Evolutionary conservation across 2,797 vertebrate genomes (phyloP), one percentile per base, ranked within the genome.

Genomic region (Pyrrhura leucotis): DNA sequence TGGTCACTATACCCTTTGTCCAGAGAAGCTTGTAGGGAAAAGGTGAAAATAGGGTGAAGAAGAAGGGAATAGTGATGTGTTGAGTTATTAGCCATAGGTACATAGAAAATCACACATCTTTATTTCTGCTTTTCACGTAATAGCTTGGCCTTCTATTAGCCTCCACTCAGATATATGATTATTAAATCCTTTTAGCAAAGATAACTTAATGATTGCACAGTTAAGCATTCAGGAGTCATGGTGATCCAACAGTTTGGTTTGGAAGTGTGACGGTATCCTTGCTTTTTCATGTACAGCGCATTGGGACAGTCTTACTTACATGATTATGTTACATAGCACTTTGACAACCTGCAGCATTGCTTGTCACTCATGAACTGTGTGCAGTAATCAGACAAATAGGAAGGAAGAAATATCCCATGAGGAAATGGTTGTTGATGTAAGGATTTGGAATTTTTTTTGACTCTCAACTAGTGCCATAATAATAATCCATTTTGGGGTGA

Each of bases 1-100:
- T 23, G 29, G 21, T 25, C 28, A 7, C 2, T 1, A 5, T 80
- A 44, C 23, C 2, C 0, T 1, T 54, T 51, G n/a, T 28, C 31
- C 26, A 1, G 45, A 11, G 14, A 23, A 47, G 7, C n/a, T 40
- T 20, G 9, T 21, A 12, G 31, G 37, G 26, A 29, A 59, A 63
- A 69, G 19, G 0, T 72, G 42, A 22, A 66, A 87, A 10, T 35
- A 19, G 66, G 23, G 26, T 0, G 1, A 23, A 83, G 31, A 26
- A 73, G 75, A 39, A 40, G 19, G 6, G 13, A 37, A 1, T 10
- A 23, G 6, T 1, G 29, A 16, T 44, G 11, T 37, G 14, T 31
- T 56, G 47, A 59, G 31, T 73, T 72, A 54, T 50, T 54, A 15
- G 4, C 28, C 28, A 0, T 28, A 39, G 54, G 6, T 42, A n/a